These are phyloP conservation scores for Labeo rohita DNA, from an alignment of 2,113 vertebrate genomes.

Conservation along the genomic window DNA sequence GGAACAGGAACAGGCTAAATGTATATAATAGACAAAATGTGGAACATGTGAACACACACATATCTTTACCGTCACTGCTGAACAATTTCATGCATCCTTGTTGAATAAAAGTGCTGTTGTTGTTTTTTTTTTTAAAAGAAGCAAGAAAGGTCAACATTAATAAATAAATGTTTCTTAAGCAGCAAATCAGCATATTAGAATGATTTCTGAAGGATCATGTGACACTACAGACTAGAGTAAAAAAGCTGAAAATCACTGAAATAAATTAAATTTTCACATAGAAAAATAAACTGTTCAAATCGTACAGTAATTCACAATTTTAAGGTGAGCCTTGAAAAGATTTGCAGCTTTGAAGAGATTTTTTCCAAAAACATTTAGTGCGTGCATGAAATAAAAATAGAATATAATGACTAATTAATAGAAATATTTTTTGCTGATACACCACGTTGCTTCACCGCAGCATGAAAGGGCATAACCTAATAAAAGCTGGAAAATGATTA, in stretches of 20 bases:
- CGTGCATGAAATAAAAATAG: background rate
- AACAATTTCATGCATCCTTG: too few relatives aligned
- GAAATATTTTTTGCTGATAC: background rate
- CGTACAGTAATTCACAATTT: background rate
- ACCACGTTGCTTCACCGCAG: background rate
- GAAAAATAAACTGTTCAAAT: too few relatives aligned
- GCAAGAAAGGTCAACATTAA: too few relatives aligned
- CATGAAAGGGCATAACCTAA: background rate
- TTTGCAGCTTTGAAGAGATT: background rate
- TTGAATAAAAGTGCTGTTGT: too few relatives aligned
- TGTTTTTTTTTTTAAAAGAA: too few relatives aligned
- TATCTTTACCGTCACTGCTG: too few relatives aligned
- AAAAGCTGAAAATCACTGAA: background rate
- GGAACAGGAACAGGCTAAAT: too few relatives aligned
- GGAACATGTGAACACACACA: too few relatives aligned
- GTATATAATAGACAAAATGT: too few relatives aligned
- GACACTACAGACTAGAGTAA: background rate
- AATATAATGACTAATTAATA: background rate
- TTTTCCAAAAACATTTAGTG: background rate
- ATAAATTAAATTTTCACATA: background rate
- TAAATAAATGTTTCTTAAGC: too few relatives aligned
- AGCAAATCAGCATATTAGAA: too few relatives aligned
- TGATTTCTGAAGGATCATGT: slow-evolving; percentile 2
- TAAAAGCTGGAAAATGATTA: background rate
- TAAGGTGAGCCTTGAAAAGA: background rate